Base-by-base conservation (phyloP, 2,888 invertebrate genomes). In the Rhyacophila evoluta region DNA sequence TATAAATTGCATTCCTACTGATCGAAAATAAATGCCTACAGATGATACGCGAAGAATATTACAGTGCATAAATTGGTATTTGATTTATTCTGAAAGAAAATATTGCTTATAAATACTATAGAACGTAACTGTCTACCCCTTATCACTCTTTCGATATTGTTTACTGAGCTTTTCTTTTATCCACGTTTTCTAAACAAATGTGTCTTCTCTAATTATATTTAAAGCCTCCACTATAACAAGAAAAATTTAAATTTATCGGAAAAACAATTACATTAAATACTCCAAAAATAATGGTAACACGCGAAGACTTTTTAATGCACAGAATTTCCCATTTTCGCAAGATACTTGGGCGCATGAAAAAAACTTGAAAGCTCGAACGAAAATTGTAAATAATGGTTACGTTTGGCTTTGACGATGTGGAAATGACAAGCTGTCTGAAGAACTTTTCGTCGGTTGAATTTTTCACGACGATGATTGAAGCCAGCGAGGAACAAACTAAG, bases 341-440 rank as follows among this genome's bases (percentile, higher is more conserved):
- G 19, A 55, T 10, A 55, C 55, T 55, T 8, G 1, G 19, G 55
- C 55, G 19, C 4, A 8, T 19, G 29, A 55, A 25, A 55, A 55
- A 55, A 55, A 19, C 55, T 55, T 19, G 55, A 55, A 55, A 19
- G 15, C 55, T 19, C 25, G 25, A 55, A 55, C 27, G 39, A 72
- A 72, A 72, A 33, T 19, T 39, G 33, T 72, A 38, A 77, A 80
- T 77, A 70, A 78, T 75, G 74, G 75, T 71, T 72, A 72, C 69
- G 77, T 80, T 75, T 73, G 69, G 75, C 74, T 80, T 78, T 78
- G 77, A 78, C 77, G 75, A 74, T 77, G 68, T 74, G 77, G 68
- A 77, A 78, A 77, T 80, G 80, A 80, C 80, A 78, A 71, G 68
- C 39, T 27, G 72, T 77, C 74, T 74, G 41, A 78, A 72, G 74